These are phyloP conservation scores for Phoenicopterus ruber DNA, from an alignment of 2,113 vertebrate species.

Conservation along the genomic window DNA sequence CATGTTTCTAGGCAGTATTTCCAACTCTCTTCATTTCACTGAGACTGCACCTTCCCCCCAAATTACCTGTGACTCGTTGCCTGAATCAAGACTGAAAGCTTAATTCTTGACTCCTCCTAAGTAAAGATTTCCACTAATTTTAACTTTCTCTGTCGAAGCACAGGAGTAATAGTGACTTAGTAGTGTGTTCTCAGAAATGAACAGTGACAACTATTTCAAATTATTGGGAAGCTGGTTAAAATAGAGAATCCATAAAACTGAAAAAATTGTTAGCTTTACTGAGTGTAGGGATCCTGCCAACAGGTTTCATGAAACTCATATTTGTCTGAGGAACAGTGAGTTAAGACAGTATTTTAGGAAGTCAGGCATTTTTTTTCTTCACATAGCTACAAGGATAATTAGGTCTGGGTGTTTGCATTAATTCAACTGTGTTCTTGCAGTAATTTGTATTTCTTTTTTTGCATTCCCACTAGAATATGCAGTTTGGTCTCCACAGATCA, in stretches of 20 bases:
- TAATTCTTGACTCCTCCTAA: neutral
- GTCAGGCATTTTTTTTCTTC: neutral
- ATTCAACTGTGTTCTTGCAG: neutral
- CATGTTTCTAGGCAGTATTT: neutral
- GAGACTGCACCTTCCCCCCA: neutral
- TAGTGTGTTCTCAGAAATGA: neutral
- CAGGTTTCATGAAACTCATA: neutral
- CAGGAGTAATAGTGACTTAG: neutral
- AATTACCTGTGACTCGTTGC: neutral
- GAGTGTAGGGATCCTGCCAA: neutral
- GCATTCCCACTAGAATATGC: neutral
- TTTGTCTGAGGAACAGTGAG: neutral
- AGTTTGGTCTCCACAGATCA: neutral
- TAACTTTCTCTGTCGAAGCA: neutral
- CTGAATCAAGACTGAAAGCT: neutral
- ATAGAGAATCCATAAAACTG: neutral
- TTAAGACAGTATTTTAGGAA: neutral
- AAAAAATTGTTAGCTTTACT: neutral
- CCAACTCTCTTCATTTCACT: neutral
- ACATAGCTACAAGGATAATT: neutral
- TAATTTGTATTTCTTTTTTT: neutral
- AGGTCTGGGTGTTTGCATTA: neutral
- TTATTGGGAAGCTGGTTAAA: neutral
- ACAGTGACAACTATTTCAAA: neutral
- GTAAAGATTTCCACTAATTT: conserved; percentile 2